Evolutionary conservation across 2,888 invertebrate genomes (phyloP), one percentile per base, ranked within the genome.

Genomic region (Adineta ricciae): DNA sequence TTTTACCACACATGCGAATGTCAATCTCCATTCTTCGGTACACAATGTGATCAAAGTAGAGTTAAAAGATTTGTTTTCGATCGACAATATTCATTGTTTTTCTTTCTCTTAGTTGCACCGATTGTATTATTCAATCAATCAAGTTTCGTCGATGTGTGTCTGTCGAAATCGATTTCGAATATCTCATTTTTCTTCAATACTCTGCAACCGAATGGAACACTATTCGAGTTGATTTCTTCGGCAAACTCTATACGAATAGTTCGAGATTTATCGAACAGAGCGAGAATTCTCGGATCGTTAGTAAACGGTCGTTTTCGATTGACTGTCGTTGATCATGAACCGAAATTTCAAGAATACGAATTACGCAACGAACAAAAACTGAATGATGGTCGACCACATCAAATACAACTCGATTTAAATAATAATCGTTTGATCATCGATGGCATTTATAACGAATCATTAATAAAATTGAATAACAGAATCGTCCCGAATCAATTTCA

Each of bases 121-220:
- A 78, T 78, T 41, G 21, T 78, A 21, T 4, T 9, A 41, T 78
- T 78, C n/a, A 41, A 78, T 41, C 38, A 41, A 41, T 19, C 78
- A 41, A 78, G 78, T 78, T 78, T 41, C 24, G 41, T 41, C n/a
- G 41, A 41, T 78, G n/a, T 78, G 24, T 78, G 41, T 19, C n/a
- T 41, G 8, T 24, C 78, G 11, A 19, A 21, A 24, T 9, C 41
- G 2, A 78, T 78, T 9, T 78, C 78, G 11, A 78, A 78, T 41
- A 41, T 78, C 2, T 78, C 78, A 78, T 78, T 78, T 11, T 41
- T 78, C 24, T 78, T 78, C 14, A 78, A 78, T 78, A 78, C 78
- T 41, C 11, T 41, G 1, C 78, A 78, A 78, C 3, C 24, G n/a
- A 78, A 78, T 41, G 78, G 41, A 41, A 78, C n/a, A 41, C 11